These are phyloP conservation scores for Microtus oregoni DNA, from an alignment of 2,113 vertebrate species.

Conservation along the genomic window DNA sequence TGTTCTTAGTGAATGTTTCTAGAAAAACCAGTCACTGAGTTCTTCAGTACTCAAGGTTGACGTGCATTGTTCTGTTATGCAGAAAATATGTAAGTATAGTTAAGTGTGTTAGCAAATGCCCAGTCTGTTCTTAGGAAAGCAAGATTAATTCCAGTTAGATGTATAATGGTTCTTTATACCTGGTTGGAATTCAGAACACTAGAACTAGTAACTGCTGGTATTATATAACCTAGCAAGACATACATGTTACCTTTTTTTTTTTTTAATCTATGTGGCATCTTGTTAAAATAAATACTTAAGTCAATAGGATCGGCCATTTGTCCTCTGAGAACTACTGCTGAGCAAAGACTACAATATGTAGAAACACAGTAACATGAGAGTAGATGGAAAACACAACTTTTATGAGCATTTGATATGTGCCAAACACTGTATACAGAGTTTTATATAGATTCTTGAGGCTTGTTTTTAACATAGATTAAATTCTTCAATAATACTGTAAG, in stretches of 20 bases:
- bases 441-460: neutral
- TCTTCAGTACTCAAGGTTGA: neutral
- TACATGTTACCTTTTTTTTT: neutral
- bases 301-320: neutral
- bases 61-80: neutral
- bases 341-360: conserved; percentile 11
- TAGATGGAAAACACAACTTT: neutral
- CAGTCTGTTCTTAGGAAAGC: neutral
- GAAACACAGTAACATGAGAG: neutral
- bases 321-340: neutral
- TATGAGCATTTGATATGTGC: neutral
- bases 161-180: neutral
- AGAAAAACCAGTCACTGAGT: neutral
- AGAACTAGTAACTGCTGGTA: neutral
- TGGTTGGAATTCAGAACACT: neutral
- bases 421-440: neutral
- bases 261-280: neutral
- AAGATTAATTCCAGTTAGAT: neutral
- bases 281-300: neutral
- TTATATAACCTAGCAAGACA: neutral
- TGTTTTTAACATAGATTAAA: neutral
- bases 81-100: neutral
- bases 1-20: neutral
- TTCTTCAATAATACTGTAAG: neutral
- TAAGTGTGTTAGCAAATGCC: neutral